Conservation (phyloP, 1,140 invertebrate genomes). For the Ladona fulva region DNA sequence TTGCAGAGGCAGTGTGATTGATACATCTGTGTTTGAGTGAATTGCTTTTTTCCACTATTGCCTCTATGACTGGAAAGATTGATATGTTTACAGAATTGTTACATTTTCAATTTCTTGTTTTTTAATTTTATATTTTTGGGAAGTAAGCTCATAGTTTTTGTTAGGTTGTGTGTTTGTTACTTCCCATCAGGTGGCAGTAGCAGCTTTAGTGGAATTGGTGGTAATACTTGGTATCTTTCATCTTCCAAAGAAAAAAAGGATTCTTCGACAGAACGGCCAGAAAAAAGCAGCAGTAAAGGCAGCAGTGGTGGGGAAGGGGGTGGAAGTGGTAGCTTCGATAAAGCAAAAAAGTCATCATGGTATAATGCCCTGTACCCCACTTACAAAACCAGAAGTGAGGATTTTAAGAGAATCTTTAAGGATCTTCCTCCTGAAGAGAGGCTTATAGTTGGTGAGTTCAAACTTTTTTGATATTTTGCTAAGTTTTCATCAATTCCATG, state of each 20-base stretch:
- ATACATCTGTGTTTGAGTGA: too few species aligned
- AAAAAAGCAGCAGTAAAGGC: not conserved
- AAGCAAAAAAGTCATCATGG: constrained; percentile 59
- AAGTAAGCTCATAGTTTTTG: too few species aligned
- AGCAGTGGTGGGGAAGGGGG: not conserved
- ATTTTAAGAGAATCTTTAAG: constrained; percentile 88
- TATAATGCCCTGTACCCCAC: constrained; percentile 84
- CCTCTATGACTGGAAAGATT: too few species aligned
- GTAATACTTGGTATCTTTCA: not conserved
- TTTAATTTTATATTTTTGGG: too few species aligned
- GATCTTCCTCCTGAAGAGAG: constrained; percentile 83
- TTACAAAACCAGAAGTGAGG: constrained; percentile 84
- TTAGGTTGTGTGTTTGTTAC: not conserved
- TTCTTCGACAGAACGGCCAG: not conserved
- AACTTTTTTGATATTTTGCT: not conserved
- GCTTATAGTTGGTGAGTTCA: constrained; percentile 78
- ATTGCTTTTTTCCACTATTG: too few species aligned
- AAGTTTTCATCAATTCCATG: constrained; percentile 12
- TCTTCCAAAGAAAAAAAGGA: not conserved
- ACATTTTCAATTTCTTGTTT: too few species aligned
- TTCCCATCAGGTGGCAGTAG: not conserved
- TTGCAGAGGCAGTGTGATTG: too few species aligned
- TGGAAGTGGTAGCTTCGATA: not conserved
- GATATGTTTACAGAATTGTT: too few species aligned
- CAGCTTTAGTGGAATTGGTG: not conserved